Conservation (phyloP, 2,113 vertebrate species). For the Brachyistius frenatus region DNA sequence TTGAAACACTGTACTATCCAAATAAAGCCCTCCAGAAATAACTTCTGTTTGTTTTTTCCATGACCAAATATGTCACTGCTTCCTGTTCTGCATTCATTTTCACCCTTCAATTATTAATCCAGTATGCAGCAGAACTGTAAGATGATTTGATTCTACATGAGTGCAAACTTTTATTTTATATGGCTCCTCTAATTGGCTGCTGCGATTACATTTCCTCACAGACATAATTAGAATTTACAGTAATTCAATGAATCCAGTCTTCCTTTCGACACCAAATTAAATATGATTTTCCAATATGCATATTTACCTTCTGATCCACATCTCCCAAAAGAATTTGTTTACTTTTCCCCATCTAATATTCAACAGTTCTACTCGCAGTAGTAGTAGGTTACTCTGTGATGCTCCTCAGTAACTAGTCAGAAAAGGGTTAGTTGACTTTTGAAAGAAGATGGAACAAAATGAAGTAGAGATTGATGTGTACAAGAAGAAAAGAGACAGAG, state of each 20-base stretch:
- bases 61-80: conserved; percentile 2
- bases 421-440: neutral
- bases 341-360: neutral
- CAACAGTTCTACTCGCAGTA: too few species aligned
- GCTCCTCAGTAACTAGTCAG: neutral
- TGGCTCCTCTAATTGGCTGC: neutral
- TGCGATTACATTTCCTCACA: neutral
- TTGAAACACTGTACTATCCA: too few species aligned
- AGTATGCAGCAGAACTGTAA: neutral
- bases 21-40: too few species aligned
- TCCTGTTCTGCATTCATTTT: neutral
- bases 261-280: neutral
- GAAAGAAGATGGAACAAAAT: neutral
- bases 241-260: neutral
- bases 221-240: neutral
- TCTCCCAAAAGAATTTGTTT: neutral
- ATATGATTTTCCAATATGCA: neutral
- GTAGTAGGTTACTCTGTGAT: neutral
- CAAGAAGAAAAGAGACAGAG: conserved; percentile 16
- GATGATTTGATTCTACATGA: neutral
- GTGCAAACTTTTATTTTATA: neutral
- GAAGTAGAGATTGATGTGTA: neutral
- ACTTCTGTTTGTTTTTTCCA: neutral
- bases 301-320: neutral
- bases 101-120: neutral